Conservation (phyloP, 2,113 vertebrate genomes). For the Aegithalos caudatus region DNA sequence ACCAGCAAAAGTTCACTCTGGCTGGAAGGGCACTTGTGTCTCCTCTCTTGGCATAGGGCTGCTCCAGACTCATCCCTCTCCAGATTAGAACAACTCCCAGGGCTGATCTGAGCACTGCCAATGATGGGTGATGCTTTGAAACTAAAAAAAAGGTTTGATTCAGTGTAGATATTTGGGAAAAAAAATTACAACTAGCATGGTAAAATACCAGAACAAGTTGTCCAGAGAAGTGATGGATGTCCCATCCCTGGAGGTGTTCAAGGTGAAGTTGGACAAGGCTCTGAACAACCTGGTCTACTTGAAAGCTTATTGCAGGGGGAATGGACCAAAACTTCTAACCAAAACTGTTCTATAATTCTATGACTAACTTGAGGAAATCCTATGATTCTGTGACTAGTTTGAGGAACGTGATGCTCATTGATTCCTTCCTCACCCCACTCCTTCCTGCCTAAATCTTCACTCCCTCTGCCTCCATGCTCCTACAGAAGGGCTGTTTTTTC, state of each 20-base stretch:
- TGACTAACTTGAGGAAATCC: background rate
- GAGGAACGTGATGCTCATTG: background rate
- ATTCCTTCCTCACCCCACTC: background rate
- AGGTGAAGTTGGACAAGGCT: background rate
- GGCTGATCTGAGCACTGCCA: background rate
- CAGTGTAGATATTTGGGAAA: background rate
- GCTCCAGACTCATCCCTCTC: background rate
- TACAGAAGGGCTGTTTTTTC: background rate
- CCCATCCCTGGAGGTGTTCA: background rate
- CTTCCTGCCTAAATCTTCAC: background rate
- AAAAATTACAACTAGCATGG: rapidly evolving
- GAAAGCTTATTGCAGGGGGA: background rate
- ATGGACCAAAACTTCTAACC: background rate
- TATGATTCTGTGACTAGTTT: background rate
- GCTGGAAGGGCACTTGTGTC: background rate
- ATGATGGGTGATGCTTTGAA: background rate
- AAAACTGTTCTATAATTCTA: background rate
- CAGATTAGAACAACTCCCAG: background rate
- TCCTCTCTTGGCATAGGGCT: background rate
- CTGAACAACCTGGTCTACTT: background rate
- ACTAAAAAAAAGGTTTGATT: background rate
- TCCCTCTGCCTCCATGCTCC: background rate
- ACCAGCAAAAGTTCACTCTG: background rate
- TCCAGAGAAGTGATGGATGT: background rate
- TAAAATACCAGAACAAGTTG: background rate